Percentiles rank a stretch among this genome's conserved stretches.
phyloP scores from a whole-genome alignment of 1,140 invertebrate species.

The Nomia melanderi region DNA sequence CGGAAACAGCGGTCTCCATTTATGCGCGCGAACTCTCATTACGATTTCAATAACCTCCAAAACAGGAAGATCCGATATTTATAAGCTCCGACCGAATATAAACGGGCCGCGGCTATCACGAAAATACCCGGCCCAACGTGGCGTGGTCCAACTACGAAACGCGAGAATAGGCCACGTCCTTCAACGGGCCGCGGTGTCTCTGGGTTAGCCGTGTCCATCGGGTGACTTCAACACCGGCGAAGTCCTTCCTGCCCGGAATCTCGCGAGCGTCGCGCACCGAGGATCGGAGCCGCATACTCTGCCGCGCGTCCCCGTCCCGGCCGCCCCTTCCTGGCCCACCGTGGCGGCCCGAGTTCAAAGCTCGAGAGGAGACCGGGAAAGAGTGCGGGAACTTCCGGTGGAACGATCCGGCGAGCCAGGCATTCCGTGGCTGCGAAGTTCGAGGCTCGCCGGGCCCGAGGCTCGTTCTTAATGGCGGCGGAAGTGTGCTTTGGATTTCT shows the following conservation, averaged over 20 bases:
- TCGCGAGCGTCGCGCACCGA: slow-evolving; percentile 51
- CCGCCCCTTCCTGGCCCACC: neutral
- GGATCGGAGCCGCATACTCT: too few relatives aligned
- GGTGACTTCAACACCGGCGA: too few relatives aligned
- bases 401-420: slow-evolving; percentile 52
- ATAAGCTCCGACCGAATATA: slow-evolving; percentile 41
- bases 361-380: slow-evolving; percentile 55
- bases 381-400: slow-evolving; percentile 72
- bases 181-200: too few relatives aligned
- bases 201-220: too few relatives aligned
- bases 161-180: slow-evolving; percentile 48
- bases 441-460: slow-evolving; percentile 32
- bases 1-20: slow-evolving; percentile 19
- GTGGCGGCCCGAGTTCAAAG: slow-evolving; percentile 63
- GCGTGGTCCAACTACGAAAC: too few relatives aligned
- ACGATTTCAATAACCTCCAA: slow-evolving; percentile 20
- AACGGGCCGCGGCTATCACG: slow-evolving; percentile 15
- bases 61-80: neutral
- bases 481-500: slow-evolving; percentile 58
- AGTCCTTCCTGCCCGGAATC: slow-evolving; percentile 37
- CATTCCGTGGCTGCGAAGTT: slow-evolving; percentile 52
- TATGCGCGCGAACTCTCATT: slow-evolving; percentile 31
- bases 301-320: neutral
- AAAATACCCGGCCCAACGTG: slow-evolving; percentile 25
- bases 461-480: slow-evolving; percentile 55